Evolutionary conservation across 2,888 invertebrate species (phyloP), one percentile per base, ranked within the genome.

Genomic region (Thyatira batis): DNA sequence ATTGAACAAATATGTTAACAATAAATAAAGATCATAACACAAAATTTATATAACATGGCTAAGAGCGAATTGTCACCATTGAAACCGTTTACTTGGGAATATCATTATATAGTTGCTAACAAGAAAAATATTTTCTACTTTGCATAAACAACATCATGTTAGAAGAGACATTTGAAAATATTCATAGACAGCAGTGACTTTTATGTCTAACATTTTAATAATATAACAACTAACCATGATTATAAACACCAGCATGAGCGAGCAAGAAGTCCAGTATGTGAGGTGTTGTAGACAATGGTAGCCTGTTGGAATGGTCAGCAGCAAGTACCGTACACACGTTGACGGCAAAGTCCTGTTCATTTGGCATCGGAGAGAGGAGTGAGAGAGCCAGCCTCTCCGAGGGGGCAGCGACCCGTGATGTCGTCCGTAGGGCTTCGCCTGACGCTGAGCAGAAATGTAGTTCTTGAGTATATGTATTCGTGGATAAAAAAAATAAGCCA

Each of bases 341-440:
- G 73, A 99, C 96, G 23, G 98, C 98, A 85, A 99, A 98, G 89
- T 99, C 99, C 82, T 99, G 98, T 85, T 99, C 99, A 85, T 99
- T 99, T 5, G 99, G 99, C 82, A 99, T 93, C 0, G 99, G 98
- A n/a, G 98, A 98, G 51, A 98, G 91, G 39, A 99, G 93, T 0
- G 99, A 98, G 52, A 98, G 92, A n/a, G 97, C 95, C 56, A 99
- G 92, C 58, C 97, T 95, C 74, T 97, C 97, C 1, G 96, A 95
- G 0, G 92, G 87, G 4, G 90, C 89, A 0, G 90, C 89, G 2
- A 85, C 78, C 1, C 84, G 78, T 0, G 84, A 68, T 0, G 65
- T 61, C 0, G 79, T 65, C 1, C 87, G 85, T 0, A 89, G 69
- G 0, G 87, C 75, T 65, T 91, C 91, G 2, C 90, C 90, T 44